Evolutionary conservation across 2,888 invertebrate genomes (phyloP).

Genomic region (Drosophila colorata): DNA sequence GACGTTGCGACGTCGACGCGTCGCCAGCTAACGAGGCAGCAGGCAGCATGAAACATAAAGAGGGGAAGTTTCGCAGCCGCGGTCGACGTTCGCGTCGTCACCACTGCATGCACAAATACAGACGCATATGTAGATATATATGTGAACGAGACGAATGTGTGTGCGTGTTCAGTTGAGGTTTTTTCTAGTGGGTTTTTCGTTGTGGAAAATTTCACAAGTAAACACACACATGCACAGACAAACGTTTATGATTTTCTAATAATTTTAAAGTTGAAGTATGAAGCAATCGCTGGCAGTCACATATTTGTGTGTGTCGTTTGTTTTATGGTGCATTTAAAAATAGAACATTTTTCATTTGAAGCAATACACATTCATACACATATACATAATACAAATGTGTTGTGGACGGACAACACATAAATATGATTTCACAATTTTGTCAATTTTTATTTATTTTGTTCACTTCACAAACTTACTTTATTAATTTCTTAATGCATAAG

Average conservation of each 20-base stretch:
- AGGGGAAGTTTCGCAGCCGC: constrained; percentile 73
- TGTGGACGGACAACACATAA: constrained; percentile 54
- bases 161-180: constrained; percentile 47
- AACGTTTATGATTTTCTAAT: constrained; percentile 60
- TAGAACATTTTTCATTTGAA: constrained; percentile 72
- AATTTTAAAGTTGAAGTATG: constrained; percentile 75
- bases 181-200: constrained; percentile 62
- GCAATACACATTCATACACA: constrained; percentile 34
- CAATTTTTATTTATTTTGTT: constrained; percentile 26
- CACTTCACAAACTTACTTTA: constrained; percentile 65
- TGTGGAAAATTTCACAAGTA: constrained; percentile 77
- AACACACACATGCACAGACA: constrained; percentile 32
- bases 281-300: constrained; percentile 59
- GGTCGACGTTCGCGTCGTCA: constrained; percentile 39
- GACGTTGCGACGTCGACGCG: constrained; percentile 64
- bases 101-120: constrained; percentile 46
- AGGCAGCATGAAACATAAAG: constrained; percentile 70
- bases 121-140: constrained; percentile 7
- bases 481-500: constrained; percentile 47
- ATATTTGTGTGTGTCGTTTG: constrained; percentile 37
- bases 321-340: constrained; percentile 69
- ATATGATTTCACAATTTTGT: constrained; percentile 69
- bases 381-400: constrained; percentile 34
- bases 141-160: constrained; percentile 21
- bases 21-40: constrained; percentile 58